A percentile compares a stretch with the other conserved stretches of the same genome.
These are phyloP conservation scores for Gryllus bimaculatus DNA, from an alignment of 1,140 invertebrate species.

Conservation along the genomic window DNA sequence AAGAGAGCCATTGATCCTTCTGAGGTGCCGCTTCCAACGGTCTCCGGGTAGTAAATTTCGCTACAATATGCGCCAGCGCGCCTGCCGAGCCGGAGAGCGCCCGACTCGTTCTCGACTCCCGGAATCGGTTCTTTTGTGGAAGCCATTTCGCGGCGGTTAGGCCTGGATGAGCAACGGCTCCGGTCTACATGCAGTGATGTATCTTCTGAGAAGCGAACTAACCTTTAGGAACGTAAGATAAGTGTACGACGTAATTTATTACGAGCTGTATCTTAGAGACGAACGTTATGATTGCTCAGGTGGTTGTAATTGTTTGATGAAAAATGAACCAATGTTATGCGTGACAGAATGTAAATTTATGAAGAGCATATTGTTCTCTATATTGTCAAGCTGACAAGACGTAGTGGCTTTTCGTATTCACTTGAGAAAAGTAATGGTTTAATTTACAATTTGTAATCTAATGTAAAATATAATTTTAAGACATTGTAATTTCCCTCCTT, in stretches of 20 bases:
- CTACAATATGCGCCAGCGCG: neutral
- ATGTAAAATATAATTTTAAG: too few relatives aligned
- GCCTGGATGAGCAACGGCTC: neutral
- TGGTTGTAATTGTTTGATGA: too few relatives aligned
- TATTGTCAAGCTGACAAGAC: too few relatives aligned
- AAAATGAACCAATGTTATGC: too few relatives aligned
- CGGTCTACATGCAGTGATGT: neutral
- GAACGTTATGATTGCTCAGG: neutral
- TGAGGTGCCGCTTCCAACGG: neutral
- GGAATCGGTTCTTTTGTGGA: neutral
- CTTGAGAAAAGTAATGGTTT: too few relatives aligned
- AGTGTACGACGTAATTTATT: neutral
- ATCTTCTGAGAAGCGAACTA: neutral
- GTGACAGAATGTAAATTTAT: too few relatives aligned
- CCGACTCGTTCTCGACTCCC: neutral
- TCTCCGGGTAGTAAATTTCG: neutral
- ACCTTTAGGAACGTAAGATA: neutral
- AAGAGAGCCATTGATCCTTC: neutral
- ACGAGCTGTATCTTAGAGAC: neutral
- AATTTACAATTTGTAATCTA: too few relatives aligned
- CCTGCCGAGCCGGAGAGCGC: too few relatives aligned
- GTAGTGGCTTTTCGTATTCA: too few relatives aligned
- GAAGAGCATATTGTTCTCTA: too few relatives aligned
- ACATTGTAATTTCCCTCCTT: too few relatives aligned
- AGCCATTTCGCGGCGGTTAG: neutral